Conservation (phyloP, 1,140 invertebrate species). For the Papilio dardanus region DNA sequence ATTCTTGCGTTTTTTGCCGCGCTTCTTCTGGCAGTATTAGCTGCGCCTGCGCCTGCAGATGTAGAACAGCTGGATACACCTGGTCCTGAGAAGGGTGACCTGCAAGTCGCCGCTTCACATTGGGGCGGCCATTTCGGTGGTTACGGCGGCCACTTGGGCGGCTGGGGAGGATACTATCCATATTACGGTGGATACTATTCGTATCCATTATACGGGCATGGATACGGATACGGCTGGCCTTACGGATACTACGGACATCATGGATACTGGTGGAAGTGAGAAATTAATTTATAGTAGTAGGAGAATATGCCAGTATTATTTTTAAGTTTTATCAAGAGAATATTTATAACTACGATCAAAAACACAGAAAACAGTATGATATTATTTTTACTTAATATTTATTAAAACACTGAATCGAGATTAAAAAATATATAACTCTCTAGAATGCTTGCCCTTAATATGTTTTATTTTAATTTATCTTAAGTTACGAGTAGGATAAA, state of each 20-base stretch:
- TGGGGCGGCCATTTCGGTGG: conserved; percentile 64
- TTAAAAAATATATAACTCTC: background rate
- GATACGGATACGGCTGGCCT: conserved; percentile 65
- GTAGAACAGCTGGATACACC: conserved; percentile 49
- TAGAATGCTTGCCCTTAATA: background rate
- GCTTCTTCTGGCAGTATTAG: conserved; percentile 49
- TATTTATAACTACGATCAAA: background rate
- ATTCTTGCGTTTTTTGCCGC: conserved; percentile 46
- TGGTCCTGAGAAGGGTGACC: conserved; percentile 62
- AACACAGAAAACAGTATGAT: background rate
- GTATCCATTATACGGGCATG: conserved; percentile 60
- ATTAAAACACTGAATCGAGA: background rate
- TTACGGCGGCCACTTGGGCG: conserved; percentile 46
- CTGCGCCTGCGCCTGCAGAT: conserved; percentile 66
- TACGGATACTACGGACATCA: conserved; percentile 65
- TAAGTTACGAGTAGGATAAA: background rate
- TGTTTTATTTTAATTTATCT: background rate
- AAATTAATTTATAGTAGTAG: background rate
- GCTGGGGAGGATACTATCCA: conserved; percentile 58
- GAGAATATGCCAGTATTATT: conserved; percentile 30
- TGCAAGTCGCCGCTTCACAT: conserved; percentile 71
- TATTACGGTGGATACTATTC: conserved; percentile 65
- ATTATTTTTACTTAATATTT: background rate
- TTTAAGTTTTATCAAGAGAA: background rate
- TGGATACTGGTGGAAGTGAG: conserved; percentile 67